phyloP scores from a whole-genome alignment of 2,888 invertebrate species.

The Entomobrya proxima region DNA sequence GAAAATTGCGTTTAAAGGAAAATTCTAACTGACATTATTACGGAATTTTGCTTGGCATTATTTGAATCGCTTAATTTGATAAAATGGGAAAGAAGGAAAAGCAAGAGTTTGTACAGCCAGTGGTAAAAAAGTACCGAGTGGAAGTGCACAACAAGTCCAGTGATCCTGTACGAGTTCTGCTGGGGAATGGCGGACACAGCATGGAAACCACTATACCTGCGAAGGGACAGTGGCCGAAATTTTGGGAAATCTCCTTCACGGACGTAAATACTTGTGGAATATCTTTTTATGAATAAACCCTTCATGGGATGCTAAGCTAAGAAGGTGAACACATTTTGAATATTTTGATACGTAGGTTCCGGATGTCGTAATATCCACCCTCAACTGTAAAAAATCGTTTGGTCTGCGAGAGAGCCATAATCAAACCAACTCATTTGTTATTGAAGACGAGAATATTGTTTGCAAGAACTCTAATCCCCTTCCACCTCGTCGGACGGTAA shows the following conservation, averaged over 20 bases:
- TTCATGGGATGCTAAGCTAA: too few relatives aligned
- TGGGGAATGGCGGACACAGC: conserved; percentile 62
- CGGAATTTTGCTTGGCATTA: too few relatives aligned
- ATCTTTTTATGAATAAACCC: too few relatives aligned
- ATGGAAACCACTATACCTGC: conserved; percentile 57
- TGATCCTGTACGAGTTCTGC: not conserved
- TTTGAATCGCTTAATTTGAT: not conserved
- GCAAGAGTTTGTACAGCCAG: conserved; percentile 40
- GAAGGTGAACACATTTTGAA: not conserved
- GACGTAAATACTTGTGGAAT: conserved; percentile 63
- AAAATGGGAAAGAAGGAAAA: conserved; percentile 50
- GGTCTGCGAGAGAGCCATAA: conserved; percentile 51
- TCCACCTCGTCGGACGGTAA: conserved; percentile 53
- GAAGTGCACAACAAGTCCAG: conserved; percentile 52
- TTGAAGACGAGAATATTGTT: conserved; percentile 48
- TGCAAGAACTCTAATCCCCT: conserved; percentile 62
- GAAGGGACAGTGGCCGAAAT: conserved; percentile 53
- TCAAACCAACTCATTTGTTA: conserved; percentile 46
- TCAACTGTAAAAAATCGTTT: conserved; percentile 55
- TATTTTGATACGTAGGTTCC: conserved; percentile 41
- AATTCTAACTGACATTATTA: too few relatives aligned
- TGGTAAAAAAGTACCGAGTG: conserved; percentile 55
- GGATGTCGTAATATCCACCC: conserved; percentile 36
- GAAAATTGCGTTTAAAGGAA: too few relatives aligned
- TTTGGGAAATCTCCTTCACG: conserved; percentile 61